Percentiles rank a stretch among this genome's conserved stretches.
phyloP scores from a whole-genome alignment of 2,888 invertebrate species.

The Dicranocentrus wangi region DNA sequence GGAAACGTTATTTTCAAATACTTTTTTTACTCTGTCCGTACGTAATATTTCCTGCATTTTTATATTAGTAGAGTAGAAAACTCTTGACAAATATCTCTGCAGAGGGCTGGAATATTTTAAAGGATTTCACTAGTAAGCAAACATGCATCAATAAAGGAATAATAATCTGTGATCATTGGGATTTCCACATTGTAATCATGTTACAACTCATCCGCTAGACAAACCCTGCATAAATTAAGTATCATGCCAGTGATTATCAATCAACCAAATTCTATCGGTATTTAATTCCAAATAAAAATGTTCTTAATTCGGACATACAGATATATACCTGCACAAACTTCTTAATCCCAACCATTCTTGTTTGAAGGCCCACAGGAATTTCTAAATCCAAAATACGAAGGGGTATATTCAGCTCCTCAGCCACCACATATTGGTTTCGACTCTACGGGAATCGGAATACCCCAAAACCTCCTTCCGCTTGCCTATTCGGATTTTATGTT shows the following conservation, averaged over 20 bases:
- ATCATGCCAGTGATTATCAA: slow-evolving; percentile 40
- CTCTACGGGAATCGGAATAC: slow-evolving; percentile 21
- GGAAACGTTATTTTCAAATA: too few species aligned
- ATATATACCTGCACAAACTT: not conserved
- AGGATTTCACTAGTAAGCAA: too few species aligned
- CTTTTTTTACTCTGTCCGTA: too few species aligned
- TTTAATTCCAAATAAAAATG: not conserved
- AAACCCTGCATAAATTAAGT: too few species aligned
- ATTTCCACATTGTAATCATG: too few species aligned
- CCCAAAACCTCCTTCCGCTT: slow-evolving; percentile 21
- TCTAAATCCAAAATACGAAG: slow-evolving; percentile 48
- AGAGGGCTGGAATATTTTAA: too few species aligned
- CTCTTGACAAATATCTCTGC: too few species aligned
- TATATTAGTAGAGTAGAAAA: too few species aligned
- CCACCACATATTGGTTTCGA: slow-evolving; percentile 30
- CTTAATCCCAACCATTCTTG: not conserved
- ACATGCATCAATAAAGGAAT: too few species aligned
- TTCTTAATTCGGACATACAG: not conserved
- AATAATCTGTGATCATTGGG: too few species aligned
- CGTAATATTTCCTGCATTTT: too few species aligned
- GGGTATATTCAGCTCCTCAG: slow-evolving; percentile 43
- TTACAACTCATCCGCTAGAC: too few species aligned
- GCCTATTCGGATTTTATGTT: slow-evolving; percentile 35
- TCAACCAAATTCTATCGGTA: slow-evolving; percentile 48
- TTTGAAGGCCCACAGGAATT: slow-evolving; percentile 34